Base-by-base conservation (phyloP, 2,888 invertebrate genomes). In the Pseudococcus viburni region DNA sequence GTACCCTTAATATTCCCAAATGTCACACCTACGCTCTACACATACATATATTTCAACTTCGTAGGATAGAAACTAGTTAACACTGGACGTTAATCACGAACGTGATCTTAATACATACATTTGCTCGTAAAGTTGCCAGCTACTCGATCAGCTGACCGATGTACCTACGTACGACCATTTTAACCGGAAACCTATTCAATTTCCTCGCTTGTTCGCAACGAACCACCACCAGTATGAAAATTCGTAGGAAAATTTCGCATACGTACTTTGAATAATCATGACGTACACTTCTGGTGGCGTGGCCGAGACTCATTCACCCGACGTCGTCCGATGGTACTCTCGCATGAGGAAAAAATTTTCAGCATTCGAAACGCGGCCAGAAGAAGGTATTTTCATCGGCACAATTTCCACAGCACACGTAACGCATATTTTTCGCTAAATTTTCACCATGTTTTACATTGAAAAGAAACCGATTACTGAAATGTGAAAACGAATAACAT, bases 251-350 rank as follows among this genome's bases (percentile, higher is more conserved):
- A 83, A 83, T 42, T 83, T 19, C 26, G 26, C 26, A 33, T 83
- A 83, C 80, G 46, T 83, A 83, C 80, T 83, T 83, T 46, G 80
- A 46, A 83, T 83, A 83, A 83, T 83, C 80, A 83, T 83, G 80
- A 46, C 80, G 80, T 46, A 19, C 9, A 83, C 19, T 46, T 9
- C 33, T 33, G 46, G 46, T 33, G 19, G 9, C 46, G 8, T 33
- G 19, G 19, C 46, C 17, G 26, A 42, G 39, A 83, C 46, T 19
- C 46, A 46, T 46, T 46, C 19, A 19, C n/a, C 3, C 17, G n/a
- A 77, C 8, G 9, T n/a, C n/a, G 33, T 73, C 26, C 42, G 42
- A 77, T 15, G 42, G 12, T 46, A 83, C 46, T 46, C 19, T 46
- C 46, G 19, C 19, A 83, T 46, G 11, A 19, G 6, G 46, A 46